Conservation (phyloP, 2,797 vertebrate species). For the Sebastes elongatus region DNA sequence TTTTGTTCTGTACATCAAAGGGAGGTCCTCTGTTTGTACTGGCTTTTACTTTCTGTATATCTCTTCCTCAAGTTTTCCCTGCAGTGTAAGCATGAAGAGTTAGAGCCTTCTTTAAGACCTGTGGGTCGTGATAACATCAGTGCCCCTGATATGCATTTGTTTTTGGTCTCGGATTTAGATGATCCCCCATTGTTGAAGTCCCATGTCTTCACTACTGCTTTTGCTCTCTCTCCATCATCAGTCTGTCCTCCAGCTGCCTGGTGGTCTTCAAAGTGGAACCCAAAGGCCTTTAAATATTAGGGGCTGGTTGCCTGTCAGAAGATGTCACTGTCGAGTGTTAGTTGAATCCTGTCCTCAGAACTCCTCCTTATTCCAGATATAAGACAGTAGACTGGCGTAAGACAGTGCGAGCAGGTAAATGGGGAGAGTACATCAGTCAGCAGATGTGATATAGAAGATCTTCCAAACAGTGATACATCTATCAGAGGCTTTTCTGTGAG, state of each 20-base stretch:
- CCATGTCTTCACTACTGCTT: not conserved
- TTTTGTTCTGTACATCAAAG: conserved; percentile 65
- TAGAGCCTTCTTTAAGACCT: conserved; percentile 14
- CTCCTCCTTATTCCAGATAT: not conserved
- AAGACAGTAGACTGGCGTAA: not conserved
- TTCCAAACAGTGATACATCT: conserved; percentile 44
- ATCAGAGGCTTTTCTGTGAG: conserved; percentile 20
- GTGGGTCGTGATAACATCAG: conserved; percentile 34
- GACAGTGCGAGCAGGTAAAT: not conserved
- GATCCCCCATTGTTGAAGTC: not conserved
- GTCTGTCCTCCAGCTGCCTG: conserved; percentile 15
- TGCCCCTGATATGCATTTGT: conserved; percentile 15
- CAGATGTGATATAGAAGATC: conserved; percentile 17
- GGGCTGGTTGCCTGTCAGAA: conserved; percentile 11
- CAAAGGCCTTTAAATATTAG: conserved; percentile 15
- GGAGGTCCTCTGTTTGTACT: conserved; percentile 49
- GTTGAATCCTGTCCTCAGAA: conserved; percentile 1
- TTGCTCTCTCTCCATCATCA: not conserved
- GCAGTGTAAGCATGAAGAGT: conserved; percentile 12
- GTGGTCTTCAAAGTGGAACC: conserved; percentile 34
- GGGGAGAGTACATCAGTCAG: not conserved
- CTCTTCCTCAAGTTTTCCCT: conserved; percentile 21
- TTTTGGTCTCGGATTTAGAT: conserved; percentile 25
- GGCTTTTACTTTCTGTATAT: conserved; percentile 36
- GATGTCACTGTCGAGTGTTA: conserved; percentile 1